Conservation (phyloP, 2,888 invertebrate genomes). For the Syrphus vitripennis region DNA sequence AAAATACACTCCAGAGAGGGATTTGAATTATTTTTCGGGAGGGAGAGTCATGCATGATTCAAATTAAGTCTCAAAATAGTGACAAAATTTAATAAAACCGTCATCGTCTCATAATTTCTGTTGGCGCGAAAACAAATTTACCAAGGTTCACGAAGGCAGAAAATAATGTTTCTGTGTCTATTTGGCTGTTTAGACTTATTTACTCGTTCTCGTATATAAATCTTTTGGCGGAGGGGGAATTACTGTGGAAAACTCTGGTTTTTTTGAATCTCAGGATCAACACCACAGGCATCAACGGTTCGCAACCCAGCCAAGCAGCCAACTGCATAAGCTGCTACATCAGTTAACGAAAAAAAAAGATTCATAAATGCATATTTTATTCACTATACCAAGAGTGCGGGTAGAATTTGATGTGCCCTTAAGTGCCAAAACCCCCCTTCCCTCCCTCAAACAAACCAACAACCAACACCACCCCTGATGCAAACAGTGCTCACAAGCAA, state of each 20-base stretch:
- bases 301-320: neutral
- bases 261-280: constrained; percentile 34
- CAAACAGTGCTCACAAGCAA: too few species aligned
- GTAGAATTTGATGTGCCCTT: constrained; percentile 5
- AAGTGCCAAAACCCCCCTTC: neutral
- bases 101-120: constrained; percentile 13
- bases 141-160: neutral
- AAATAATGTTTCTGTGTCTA: neutral
- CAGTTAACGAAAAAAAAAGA: neutral
- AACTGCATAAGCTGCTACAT: neutral
- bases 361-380: constrained; percentile 24
- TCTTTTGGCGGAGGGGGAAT: neutral
- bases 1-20: neutral
- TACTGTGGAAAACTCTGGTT: neutral
- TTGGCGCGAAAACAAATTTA: constrained; percentile 19
- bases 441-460: too few species aligned
- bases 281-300: neutral
- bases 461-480: too few species aligned
- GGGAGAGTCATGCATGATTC: constrained; percentile 6
- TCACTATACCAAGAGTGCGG: neutral
- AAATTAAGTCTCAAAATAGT: constrained; percentile 9
- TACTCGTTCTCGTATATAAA: neutral
- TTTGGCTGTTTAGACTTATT: neutral
- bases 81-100: constrained; percentile 28
- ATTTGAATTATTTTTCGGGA: neutral